Conservation (phyloP, 2,797 vertebrate genomes). For the Poeciliopsis presidionis region DNA sequence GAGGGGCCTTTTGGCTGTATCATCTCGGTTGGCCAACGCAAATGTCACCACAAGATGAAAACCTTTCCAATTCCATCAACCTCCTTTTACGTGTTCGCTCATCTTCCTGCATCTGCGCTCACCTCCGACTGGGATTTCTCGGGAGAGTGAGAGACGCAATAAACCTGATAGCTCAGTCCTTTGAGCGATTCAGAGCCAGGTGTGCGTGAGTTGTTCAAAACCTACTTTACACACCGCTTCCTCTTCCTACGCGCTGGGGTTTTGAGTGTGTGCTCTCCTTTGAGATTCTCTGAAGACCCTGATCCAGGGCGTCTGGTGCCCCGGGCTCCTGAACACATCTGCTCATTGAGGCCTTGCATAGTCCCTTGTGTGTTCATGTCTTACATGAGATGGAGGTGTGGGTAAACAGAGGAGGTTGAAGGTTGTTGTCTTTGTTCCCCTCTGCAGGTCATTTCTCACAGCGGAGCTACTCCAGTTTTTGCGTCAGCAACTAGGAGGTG, state of each 20-base stretch:
- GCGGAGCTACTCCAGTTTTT: slow-evolving; percentile 42
- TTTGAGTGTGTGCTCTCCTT: slow-evolving; percentile 12
- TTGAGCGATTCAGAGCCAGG: slow-evolving; percentile 52
- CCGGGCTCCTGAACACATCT: slow-evolving; percentile 70
- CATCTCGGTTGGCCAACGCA: slow-evolving; percentile 1
- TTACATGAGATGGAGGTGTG: slow-evolving; percentile 53
- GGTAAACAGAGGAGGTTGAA: slow-evolving; percentile 65
- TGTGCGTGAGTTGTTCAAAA: slow-evolving; percentile 58
- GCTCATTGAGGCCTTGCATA: slow-evolving; percentile 65
- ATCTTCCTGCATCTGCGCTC: slow-evolving; percentile 28
- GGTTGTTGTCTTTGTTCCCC: slow-evolving; percentile 55
- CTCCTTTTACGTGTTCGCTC: slow-evolving; percentile 10
- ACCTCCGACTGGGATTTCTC: slow-evolving; percentile 60
- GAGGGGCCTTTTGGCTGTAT: slow-evolving; percentile 18
- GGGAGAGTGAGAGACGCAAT: slow-evolving; percentile 59
- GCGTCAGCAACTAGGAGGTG: slow-evolving; percentile 17
- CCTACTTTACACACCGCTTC: slow-evolving; percentile 46
- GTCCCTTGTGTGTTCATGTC: slow-evolving; percentile 49
- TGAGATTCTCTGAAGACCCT: slow-evolving; percentile 65
- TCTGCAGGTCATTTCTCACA: slow-evolving; percentile 64
- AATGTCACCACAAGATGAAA: neutral
- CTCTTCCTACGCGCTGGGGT: slow-evolving; percentile 13
- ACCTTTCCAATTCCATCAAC: neutral
- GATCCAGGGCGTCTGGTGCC: slow-evolving; percentile 69
- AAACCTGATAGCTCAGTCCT: slow-evolving; percentile 56